Conservation (phyloP, 2,113 vertebrate genomes). For the Sceloporus tristichus region DNA sequence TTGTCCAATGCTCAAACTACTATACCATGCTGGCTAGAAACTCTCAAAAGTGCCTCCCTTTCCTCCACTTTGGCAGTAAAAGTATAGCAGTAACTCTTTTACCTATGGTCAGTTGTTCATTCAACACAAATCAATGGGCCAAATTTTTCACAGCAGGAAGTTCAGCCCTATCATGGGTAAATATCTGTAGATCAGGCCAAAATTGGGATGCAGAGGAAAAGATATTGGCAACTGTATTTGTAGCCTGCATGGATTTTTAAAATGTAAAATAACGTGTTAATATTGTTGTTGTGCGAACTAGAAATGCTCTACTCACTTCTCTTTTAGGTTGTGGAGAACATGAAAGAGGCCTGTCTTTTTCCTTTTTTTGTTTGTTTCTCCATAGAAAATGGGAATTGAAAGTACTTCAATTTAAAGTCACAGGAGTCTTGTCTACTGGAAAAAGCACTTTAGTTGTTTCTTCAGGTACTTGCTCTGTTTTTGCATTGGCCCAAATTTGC, state of each 20-base stretch:
- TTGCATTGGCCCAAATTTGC: neutral
- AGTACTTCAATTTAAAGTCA: neutral
- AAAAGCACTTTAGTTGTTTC: neutral
- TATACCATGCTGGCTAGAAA: no score
- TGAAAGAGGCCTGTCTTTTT: neutral
- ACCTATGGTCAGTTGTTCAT: neutral
- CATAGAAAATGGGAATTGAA: constrained; percentile 25
- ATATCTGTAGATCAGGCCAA: neutral
- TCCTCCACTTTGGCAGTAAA: no score
- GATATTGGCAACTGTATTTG: neutral
- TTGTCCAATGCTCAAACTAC: no score
- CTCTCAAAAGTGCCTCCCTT: no score
- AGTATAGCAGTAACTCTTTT: neutral
- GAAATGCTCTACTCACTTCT: neutral
- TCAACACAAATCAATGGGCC: neutral
- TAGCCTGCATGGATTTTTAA: neutral
- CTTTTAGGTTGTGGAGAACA: neutral
- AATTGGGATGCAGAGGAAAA: neutral
- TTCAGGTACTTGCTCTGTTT: neutral
- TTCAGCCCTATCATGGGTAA: neutral
- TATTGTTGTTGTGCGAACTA: neutral
- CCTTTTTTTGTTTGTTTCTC: neutral
- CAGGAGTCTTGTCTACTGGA: neutral
- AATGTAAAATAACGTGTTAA: neutral
- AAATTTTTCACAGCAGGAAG: neutral